Evolutionary conservation across 2,888 invertebrate genomes (phyloP), one percentile per base, ranked within the genome.

Genomic region (Thumatha senex): DNA sequence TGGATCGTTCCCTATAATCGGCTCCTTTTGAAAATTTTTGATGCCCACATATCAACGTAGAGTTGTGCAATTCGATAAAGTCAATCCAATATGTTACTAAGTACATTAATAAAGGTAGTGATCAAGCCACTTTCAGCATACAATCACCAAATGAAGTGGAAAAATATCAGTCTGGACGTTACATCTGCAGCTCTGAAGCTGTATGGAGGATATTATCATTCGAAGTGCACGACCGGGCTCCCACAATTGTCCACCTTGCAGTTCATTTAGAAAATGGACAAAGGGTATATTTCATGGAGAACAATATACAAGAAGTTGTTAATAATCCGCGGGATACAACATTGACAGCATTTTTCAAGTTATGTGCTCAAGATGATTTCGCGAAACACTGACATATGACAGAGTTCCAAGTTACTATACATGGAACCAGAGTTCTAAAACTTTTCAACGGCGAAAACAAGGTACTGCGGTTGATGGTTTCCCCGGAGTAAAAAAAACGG

Each of bases 331-430:
- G 58, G 38, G 52, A 49, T 15, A 69, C 67, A 14, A 71, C 68
- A 15, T 53, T 77, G 14, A 31, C 54, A 63, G 31, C 58, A 11
- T 76, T 74, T 51, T 74, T 75, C 44, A 54, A 70, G 40, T 54
- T 72, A 1, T 72, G 71, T 45, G 40, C 40, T 48, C 56, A 35
- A 9, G 70, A 74, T 46, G 58, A 57, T 36, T 74, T 74, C 61
- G 72, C 70, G 29, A 67, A 63, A 52, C 52, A 31, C 39, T 47
- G 43, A 40, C 34, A 18, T 64, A 65, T 15, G 43, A 49, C 10
- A 61, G 64, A 62, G 56, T 66, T 5, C 64, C 64, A 0, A 54
- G 55, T n/a, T n/a, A n/a, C n/a, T n/a, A n/a, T 30, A 58, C 54
- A 35, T 68, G 55, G 55, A 56, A 58, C 40, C 55, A 58, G 51